Evolutionary conservation across 2,888 invertebrate genomes (phyloP), one percentile per base, ranked within the genome.

Genomic region (Nycteola revayana): DNA sequence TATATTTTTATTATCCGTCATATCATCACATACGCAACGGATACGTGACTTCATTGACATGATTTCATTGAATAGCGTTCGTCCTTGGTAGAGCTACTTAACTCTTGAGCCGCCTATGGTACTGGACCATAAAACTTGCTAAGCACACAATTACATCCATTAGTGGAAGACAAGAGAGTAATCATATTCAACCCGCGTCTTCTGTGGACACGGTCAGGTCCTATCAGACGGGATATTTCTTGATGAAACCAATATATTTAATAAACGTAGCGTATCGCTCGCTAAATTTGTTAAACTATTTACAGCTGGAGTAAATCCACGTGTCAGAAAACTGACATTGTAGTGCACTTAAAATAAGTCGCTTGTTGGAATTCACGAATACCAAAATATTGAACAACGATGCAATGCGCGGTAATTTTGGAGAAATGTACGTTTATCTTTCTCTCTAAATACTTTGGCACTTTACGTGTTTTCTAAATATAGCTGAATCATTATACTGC

Each of bases 41-140:
- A 52, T 60, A 68, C 73, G 69, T 75, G 74, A 66, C 69, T 74
- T 51, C 51, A 62, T 65, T 71, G 72, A 72, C 66, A 68, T 69
- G 65, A 66, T 76, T 77, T 68, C 60, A 61, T 60, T 56, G 39
- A 47, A 49, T 41, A 28, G 47, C 49, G 21, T n/a, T 60, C 69
- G 77, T 75, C 82, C 81, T 79, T 78, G 79, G 65, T 64, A 61
- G 64, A 63, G 61, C 68, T 66, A 58, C 60, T 65, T 55, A 59
- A 53, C 53, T 60, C 52, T 55, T 54, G 61, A 55, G 54, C 64
- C 61, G 61, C 61, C 63, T 67, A 66, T 69, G 66, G 68, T 53
- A 55, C 57, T 59, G 66, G 64, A 70, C 70, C 72, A 70, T 71
- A 69, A 67, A 72, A 69, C 67, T 68, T 62, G 63, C 64, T 63